Percentiles rank a stretch among this genome's conserved stretches.
phyloP scores from a whole-genome alignment of 2,113 vertebrate genomes.

The Glareola pratincola region DNA sequence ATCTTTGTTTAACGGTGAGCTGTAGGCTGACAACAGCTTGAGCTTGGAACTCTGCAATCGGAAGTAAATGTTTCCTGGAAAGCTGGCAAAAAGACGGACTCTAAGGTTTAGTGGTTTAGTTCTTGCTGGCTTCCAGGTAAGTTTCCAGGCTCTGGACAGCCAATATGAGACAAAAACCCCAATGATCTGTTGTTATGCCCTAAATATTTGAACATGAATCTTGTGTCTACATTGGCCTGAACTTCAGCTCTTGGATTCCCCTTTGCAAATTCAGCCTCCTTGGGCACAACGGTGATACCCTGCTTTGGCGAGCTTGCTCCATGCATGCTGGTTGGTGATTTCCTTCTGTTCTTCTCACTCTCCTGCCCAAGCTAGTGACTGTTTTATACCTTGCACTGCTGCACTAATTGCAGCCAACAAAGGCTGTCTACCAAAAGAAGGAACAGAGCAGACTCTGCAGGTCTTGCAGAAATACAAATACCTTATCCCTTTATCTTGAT shows the following conservation, averaged over 20 bases:
- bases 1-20: not conserved
- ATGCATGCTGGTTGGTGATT: not conserved
- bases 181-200: not conserved
- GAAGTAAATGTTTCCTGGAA: not conserved
- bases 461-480: not conserved
- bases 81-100: not conserved
- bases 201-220: not conserved
- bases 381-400: not conserved
- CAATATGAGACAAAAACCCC: not conserved
- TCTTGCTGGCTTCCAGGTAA: not conserved
- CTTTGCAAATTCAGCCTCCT: not conserved
- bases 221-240: not conserved
- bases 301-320: not conserved
- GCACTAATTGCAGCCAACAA: not conserved
- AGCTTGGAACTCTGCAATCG: not conserved
- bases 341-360: not conserved
- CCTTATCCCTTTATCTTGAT: not conserved
- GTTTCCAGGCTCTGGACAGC: not conserved
- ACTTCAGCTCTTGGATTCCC: not conserved
- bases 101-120: not conserved
- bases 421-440: not conserved
- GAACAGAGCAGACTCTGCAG: not conserved
- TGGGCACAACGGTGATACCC: not conserved
- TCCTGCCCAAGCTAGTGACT: not conserved
- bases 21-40: not conserved